Conservation (phyloP, 2,113 vertebrate genomes). For the Calidris pugnax region DNA sequence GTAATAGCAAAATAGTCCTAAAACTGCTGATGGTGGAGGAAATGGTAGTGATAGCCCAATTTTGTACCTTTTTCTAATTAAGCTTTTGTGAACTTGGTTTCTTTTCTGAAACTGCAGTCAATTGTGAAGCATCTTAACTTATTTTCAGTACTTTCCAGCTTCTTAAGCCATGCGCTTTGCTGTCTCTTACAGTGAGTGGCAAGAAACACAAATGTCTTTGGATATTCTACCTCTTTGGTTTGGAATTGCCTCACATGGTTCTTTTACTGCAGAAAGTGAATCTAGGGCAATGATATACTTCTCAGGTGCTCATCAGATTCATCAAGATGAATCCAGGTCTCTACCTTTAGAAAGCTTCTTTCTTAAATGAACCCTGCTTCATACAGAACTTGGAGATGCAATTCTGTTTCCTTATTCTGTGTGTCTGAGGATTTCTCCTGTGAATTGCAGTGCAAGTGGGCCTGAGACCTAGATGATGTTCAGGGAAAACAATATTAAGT, state of each 20-base stretch:
- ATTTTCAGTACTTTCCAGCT: neutral
- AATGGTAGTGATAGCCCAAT: neutral
- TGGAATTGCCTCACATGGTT: neutral
- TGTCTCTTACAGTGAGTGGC: neutral
- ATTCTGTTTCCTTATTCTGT: neutral
- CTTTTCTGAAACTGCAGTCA: neutral
- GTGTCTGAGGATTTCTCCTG: neutral
- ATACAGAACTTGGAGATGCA: neutral
- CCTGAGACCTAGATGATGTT: neutral
- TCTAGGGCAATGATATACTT: neutral
- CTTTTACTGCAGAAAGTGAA: neutral
- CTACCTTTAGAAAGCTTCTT: neutral
- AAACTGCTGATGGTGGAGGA: neutral
- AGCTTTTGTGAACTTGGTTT: neutral
- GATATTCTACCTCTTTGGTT: neutral
- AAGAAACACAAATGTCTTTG: neutral
- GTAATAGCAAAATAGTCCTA: neutral
- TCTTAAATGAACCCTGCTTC: neutral
- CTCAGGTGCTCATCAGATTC: neutral
- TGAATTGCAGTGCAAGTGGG: neutral
- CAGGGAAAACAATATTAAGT: neutral
- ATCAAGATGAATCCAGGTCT: neutral
- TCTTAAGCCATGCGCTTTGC: neutral
- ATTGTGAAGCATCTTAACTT: neutral
- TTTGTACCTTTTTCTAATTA: neutral